Evolutionary conservation across 2,113 vertebrate species (phyloP).

Genomic region (Natator depressus): DNA sequence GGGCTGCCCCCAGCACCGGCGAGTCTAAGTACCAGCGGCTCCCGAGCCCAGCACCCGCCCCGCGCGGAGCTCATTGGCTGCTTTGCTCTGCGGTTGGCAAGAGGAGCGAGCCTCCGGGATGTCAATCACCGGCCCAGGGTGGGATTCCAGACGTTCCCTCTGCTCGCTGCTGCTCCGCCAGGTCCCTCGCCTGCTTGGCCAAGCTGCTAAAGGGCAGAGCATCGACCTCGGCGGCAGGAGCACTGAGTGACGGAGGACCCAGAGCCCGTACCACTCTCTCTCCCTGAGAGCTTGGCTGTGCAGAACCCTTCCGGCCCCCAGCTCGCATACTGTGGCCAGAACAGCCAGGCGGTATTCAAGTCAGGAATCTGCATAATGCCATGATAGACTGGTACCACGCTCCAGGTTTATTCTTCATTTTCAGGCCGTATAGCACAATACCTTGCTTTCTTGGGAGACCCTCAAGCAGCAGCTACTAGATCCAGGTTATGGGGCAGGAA

Average conservation of each 20-base stretch:
- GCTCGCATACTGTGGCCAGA: not conserved
- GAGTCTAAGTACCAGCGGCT: slow-evolving; percentile 69
- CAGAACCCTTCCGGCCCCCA: not conserved
- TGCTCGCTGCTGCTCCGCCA: not conserved
- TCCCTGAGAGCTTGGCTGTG: not conserved
- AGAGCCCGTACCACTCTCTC: no score
- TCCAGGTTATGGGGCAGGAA: not conserved
- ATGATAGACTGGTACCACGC: not conserved
- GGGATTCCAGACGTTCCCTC: not conserved
- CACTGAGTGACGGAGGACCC: not conserved
- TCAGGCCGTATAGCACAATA: no score
- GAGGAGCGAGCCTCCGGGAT: not conserved
- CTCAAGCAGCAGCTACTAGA: not conserved
- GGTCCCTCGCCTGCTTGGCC: no score
- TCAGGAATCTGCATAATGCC: not conserved
- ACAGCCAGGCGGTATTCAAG: not conserved
- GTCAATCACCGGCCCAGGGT: not conserved
- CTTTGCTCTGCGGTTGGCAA: not conserved
- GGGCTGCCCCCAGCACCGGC: slow-evolving; percentile 1
- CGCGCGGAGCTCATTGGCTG: slow-evolving; percentile 64
- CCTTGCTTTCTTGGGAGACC: not conserved
- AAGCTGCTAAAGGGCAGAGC: not conserved
- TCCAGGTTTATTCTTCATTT: not conserved
- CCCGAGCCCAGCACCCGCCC: slow-evolving; percentile 64
- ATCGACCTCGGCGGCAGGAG: not conserved